phyloP scores from a whole-genome alignment of 1,140 invertebrate genomes.

The Hyles vespertilio region DNA sequence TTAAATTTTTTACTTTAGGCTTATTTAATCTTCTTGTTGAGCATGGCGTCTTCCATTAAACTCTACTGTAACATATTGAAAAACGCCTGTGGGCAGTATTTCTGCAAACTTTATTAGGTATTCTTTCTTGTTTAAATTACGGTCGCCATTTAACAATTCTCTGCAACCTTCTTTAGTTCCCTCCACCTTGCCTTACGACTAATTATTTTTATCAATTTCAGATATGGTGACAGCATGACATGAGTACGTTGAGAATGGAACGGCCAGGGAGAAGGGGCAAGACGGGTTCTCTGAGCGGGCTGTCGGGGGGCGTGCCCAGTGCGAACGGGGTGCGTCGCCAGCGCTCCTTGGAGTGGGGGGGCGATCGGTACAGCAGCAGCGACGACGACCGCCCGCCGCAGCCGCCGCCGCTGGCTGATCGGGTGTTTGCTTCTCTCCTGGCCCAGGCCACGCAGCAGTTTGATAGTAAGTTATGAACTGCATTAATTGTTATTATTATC shows the following conservation, averaged over 20 bases:
- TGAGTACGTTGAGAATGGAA: constrained; percentile 58
- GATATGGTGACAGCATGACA: constrained; percentile 49
- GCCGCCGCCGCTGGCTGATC: constrained; percentile 77
- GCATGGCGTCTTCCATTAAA: no score
- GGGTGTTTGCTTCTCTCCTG: constrained; percentile 79
- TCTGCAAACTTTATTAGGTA: no score
- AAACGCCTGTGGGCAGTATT: no score
- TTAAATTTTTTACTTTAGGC: no score
- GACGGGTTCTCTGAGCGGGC: constrained; percentile 63
- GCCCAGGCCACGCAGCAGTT: constrained; percentile 80
- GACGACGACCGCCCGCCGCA: constrained; percentile 77
- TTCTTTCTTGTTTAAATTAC: no score
- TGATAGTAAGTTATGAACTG: constrained; percentile 63
- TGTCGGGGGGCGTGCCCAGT: constrained; percentile 35
- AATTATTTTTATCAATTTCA: constrained; percentile 19
- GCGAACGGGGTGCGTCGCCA: constrained; percentile 74
- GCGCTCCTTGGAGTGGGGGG: constrained; percentile 80
- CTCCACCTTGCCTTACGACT: no score
- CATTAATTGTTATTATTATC: no score
- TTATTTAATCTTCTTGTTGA: no score
- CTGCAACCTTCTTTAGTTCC: no score
- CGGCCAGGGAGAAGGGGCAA: constrained; percentile 61
- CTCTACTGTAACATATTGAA: no score
- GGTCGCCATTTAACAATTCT: no score
- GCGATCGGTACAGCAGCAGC: constrained; percentile 80